Percentiles rank a stretch among this genome's conserved stretches.
These are phyloP conservation scores for Daubentonia madagascariensis DNA, from an alignment of 2,113 vertebrate species.

Conservation along the genomic window DNA sequence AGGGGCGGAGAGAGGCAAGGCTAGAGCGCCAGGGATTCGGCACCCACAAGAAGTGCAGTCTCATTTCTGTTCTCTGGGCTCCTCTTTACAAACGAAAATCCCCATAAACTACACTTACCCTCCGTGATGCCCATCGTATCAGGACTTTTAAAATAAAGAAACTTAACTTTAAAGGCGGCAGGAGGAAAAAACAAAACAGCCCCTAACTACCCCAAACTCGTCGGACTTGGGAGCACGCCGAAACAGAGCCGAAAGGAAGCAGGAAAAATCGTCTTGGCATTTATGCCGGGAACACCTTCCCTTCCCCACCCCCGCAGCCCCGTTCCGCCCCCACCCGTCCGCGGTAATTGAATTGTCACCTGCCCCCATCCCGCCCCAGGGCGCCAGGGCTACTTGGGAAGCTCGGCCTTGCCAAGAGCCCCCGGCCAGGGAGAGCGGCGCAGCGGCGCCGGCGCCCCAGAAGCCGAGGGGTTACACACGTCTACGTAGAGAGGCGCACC, in stretches of 20 bases:
- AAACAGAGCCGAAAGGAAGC: neutral
- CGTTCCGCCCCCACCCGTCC: conserved; percentile 21
- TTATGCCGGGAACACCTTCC: conserved; percentile 34
- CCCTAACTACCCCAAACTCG: neutral
- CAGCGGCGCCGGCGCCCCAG: conserved; percentile 39
- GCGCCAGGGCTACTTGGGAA: conserved; percentile 63
- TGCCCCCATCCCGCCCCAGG: conserved; percentile 54
- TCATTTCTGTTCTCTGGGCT: neutral
- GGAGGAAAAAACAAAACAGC: neutral
- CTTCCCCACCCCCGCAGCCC: neutral
- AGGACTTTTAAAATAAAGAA: conserved; percentile 20
- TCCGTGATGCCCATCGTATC: neutral
- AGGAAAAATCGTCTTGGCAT: conserved; percentile 19
- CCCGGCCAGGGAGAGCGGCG: conserved; percentile 10
- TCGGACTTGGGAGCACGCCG: neutral
- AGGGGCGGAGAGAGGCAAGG: neutral
- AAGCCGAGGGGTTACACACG: conserved; percentile 59
- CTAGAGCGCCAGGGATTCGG: neutral
- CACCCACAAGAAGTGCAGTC: neutral
- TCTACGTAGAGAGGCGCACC: conserved; percentile 50
- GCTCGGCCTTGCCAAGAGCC: conserved; percentile 57
- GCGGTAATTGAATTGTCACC: conserved; percentile 72
- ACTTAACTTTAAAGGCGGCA: neutral
- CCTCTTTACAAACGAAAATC: conserved; percentile 12
- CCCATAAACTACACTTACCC: conserved; percentile 53